Evolutionary conservation across 2,113 vertebrate genomes (phyloP).

Genomic region (Phasianus colchicus): DNA sequence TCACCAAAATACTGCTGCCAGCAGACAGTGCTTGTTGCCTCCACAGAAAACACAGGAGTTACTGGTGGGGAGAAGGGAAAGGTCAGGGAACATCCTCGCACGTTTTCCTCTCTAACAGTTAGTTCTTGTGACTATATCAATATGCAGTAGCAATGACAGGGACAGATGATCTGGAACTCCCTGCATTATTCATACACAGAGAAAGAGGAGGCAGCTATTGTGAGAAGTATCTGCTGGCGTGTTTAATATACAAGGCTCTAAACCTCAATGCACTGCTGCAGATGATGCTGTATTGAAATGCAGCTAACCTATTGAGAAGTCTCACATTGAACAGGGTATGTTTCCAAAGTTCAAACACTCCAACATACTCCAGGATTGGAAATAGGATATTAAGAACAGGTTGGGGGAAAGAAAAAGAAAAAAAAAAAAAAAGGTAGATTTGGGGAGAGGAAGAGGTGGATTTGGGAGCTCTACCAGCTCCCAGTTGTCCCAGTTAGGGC

Average conservation of each 20-base stretch:
- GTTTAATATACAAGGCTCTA: neutral
- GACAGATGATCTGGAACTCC: conserved; percentile 53
- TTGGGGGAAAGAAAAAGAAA: neutral
- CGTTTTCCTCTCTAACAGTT: neutral
- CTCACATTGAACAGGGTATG: neutral
- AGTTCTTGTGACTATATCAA: conserved; percentile 7
- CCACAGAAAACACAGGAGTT: neutral
- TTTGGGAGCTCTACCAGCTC: neutral
- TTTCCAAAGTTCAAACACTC: neutral
- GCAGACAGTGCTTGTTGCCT: neutral
- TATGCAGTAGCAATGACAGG: conserved; percentile 39
- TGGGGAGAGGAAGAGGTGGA: neutral
- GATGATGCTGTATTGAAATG: neutral
- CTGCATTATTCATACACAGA: conserved; percentile 52
- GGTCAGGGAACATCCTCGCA: neutral
- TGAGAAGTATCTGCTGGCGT: conserved; percentile 50
- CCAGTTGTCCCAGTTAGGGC: neutral
- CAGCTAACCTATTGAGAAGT: neutral
- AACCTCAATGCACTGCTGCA: neutral
- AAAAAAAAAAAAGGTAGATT: neutral
- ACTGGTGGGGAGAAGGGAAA: neutral
- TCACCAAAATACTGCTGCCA: neutral
- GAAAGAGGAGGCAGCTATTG: conserved; percentile 56
- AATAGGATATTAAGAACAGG: neutral
- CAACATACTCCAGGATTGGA: neutral